These are phyloP conservation scores for Diaperis boleti DNA, from an alignment of 2,888 invertebrate genomes.

Conservation along the genomic window DNA sequence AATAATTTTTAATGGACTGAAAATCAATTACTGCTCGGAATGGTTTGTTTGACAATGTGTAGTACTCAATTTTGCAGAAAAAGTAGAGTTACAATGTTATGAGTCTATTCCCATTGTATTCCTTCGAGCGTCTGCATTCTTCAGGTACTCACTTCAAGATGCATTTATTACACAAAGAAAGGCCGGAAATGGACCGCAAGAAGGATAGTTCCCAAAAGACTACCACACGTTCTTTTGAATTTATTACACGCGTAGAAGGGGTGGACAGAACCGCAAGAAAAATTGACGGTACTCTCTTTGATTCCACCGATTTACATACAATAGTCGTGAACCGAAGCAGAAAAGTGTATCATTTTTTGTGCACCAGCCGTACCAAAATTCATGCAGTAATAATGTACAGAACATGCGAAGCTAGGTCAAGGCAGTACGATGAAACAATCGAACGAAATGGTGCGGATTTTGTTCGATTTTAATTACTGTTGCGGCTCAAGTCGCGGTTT, in stretches of 20 bases:
- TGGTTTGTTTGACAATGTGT: too few relatives aligned
- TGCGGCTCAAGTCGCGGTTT: slow-evolving; percentile 9
- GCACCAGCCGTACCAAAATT: background rate
- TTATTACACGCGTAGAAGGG: background rate
- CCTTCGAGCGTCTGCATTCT: slow-evolving; percentile 3
- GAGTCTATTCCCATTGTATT: background rate
- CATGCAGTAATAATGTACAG: background rate
- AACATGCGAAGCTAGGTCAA: slow-evolving; percentile 54
- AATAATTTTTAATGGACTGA: too few relatives aligned
- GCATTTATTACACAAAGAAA: slow-evolving; percentile 9
- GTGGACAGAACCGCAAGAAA: background rate
- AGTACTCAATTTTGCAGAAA: background rate
- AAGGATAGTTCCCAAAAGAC: slow-evolving; percentile 7
- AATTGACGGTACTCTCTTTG: slow-evolving; percentile 5
- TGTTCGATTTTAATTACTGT: slow-evolving; percentile 14
- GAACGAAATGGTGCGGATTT: slow-evolving; percentile 3
- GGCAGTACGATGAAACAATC: slow-evolving; percentile 17
- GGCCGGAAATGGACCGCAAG: slow-evolving; percentile 16
- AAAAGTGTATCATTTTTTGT: slow-evolving; percentile 27
- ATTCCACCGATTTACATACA: slow-evolving; percentile 22
- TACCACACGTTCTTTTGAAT: background rate
- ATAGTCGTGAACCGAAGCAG: slow-evolving; percentile 12
- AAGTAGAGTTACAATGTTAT: background rate
- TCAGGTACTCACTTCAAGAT: slow-evolving; percentile 1
- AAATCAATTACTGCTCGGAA: background rate